These are phyloP conservation scores for Venturia canescens DNA, from an alignment of 1,140 invertebrate species.

Conservation along the genomic window DNA sequence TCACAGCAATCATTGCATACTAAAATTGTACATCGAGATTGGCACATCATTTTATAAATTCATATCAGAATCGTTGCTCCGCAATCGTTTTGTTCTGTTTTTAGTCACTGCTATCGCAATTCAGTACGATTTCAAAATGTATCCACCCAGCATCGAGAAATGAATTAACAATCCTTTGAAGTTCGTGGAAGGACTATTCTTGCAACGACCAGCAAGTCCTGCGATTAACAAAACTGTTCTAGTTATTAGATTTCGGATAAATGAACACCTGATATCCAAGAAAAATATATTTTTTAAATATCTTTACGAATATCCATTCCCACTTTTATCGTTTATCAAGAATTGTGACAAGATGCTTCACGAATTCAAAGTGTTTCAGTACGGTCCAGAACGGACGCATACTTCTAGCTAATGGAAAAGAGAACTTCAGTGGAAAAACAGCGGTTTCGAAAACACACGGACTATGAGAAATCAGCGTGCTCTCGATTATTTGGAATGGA, in stretches of 20 bases:
- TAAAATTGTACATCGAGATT: too few species aligned
- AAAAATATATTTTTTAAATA: background rate
- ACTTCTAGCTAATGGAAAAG: background rate
- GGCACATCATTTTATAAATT: too few species aligned
- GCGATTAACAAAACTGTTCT: background rate
- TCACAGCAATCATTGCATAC: too few species aligned
- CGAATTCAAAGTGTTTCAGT: background rate
- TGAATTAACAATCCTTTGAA: too few species aligned
- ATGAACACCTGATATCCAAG: background rate
- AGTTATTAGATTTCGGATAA: background rate
- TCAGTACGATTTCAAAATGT: too few species aligned
- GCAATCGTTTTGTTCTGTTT: too few species aligned
- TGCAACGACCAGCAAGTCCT: too few species aligned
- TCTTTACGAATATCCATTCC: background rate
- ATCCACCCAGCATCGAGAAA: too few species aligned
- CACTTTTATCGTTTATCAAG: background rate
- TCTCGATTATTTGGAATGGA: constrained; percentile 6
- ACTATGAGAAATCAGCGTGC: background rate
- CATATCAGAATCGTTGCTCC: too few species aligned
- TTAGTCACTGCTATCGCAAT: too few species aligned
- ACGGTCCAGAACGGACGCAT: background rate
- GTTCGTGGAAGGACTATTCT: too few species aligned
- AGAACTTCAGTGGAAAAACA: background rate
- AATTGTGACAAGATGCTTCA: background rate
- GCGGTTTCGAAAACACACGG: background rate